Percentiles rank a stretch among this genome's conserved stretches.
phyloP scores from a whole-genome alignment of 2,888 invertebrate species.

The Plebejus argus region DNA sequence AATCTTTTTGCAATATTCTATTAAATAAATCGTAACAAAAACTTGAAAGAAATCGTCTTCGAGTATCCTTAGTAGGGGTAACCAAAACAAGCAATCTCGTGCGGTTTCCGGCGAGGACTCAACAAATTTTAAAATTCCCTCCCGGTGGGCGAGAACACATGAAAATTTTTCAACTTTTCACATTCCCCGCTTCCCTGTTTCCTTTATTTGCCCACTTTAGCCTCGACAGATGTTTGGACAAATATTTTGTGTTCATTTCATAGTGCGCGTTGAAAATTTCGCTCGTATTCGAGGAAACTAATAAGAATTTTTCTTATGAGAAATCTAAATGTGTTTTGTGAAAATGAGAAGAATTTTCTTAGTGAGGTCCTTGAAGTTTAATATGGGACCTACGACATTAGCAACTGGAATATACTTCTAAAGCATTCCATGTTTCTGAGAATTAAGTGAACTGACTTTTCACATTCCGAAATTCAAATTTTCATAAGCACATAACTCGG shows the following conservation, averaged over 20 bases:
- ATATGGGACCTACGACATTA: background rate
- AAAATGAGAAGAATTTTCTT: background rate
- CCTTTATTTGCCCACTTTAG: constrained; percentile 43
- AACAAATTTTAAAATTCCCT: constrained; percentile 65
- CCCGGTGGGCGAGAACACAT: constrained; percentile 54
- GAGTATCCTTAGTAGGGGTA: constrained; percentile 5
- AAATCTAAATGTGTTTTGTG: background rate
- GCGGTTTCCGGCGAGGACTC: constrained; percentile 52
- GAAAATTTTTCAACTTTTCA: constrained; percentile 47
- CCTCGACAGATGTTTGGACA: constrained; percentile 31
- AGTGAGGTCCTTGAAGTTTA: no score
- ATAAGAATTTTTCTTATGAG: background rate
- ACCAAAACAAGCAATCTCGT: constrained; percentile 41
- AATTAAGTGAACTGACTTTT: background rate
- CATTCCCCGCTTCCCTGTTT: constrained; percentile 45
- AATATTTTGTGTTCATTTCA: constrained; percentile 30
- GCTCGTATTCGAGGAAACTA: background rate
- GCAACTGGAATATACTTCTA: background rate
- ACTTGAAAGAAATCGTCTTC: background rate
- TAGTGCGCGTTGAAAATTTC: constrained; percentile 11
- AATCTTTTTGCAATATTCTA: no score
- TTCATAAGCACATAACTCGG: background rate
- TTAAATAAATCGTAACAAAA: no score
- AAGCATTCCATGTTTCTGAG: background rate
- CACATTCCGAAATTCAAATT: background rate